Evolutionary conservation across 2,113 vertebrate genomes (phyloP).

Genomic region (Otis tarda): DNA sequence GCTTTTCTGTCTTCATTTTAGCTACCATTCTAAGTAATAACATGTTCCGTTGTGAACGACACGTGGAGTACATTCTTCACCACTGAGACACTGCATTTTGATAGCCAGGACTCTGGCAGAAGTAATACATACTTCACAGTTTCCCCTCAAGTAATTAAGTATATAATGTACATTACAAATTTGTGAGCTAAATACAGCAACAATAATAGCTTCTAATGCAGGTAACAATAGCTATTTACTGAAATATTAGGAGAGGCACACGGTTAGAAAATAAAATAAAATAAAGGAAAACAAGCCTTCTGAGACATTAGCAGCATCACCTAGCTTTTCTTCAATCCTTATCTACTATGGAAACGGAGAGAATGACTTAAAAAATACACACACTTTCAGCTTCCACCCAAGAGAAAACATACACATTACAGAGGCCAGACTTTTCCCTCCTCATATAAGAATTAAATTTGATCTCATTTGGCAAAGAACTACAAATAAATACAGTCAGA

Average conservation of each 20-base stretch:
- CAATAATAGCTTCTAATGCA: neutral
- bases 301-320: conserved; percentile 4
- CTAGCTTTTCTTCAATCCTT: neutral
- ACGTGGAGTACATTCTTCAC: neutral
- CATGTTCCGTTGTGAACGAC: neutral
- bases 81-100: neutral
- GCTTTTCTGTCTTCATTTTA: neutral
- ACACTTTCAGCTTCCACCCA: neutral
- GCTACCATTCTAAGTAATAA: neutral
- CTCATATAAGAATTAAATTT: neutral
- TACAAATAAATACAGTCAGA: neutral
- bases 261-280: neutral
- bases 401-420: neutral
- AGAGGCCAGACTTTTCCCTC: neutral
- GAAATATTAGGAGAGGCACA: neutral
- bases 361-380: neutral
- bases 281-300: neutral
- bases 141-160: neutral
- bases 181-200: conserved; percentile 8
- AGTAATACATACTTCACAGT: neutral
- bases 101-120: neutral
- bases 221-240: neutral
- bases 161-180: neutral
- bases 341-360: neutral
- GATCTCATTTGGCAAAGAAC: neutral